Evolutionary conservation across 1,140 invertebrate species (phyloP).

Genomic region (Cotesia chilonis): DNA sequence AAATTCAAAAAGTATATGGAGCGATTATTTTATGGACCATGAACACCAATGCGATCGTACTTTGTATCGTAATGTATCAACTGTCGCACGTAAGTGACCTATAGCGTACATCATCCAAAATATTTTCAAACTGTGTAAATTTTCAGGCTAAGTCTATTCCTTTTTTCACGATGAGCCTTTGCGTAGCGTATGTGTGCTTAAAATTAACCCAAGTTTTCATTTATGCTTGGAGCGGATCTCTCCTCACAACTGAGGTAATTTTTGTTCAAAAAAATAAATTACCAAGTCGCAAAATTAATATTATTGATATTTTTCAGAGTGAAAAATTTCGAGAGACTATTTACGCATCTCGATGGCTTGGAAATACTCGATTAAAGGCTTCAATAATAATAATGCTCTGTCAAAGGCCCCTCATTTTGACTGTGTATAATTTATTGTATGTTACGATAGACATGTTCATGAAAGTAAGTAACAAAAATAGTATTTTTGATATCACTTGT

Average conservation of each 20-base stretch:
- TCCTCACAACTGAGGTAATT: constrained; percentile 19
- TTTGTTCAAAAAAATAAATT: background rate
- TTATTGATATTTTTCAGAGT: constrained; percentile 32
- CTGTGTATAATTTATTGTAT: constrained; percentile 36
- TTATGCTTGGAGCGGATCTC: constrained; percentile 8
- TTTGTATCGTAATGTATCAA: constrained; percentile 50
- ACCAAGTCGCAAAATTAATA: background rate
- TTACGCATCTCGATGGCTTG: constrained; percentile 37
- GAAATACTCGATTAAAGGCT: constrained; percentile 20
- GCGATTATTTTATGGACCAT: constrained; percentile 43
- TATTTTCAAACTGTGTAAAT: too few species aligned
- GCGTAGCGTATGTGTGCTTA: background rate
- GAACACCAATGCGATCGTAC: constrained; percentile 39
- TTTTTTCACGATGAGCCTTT: background rate
- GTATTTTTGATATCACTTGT: too few species aligned
- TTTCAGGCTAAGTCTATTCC: constrained; percentile 14
- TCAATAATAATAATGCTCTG: constrained; percentile 39
- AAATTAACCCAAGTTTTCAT: constrained; percentile 15
- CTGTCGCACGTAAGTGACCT: constrained; percentile 37
- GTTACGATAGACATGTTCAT: constrained; percentile 42
- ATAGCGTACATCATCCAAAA: background rate
- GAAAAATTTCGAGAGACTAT: constrained; percentile 25
- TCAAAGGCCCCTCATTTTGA: constrained; percentile 42
- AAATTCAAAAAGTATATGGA: constrained; percentile 27
- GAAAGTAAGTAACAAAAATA: constrained; percentile 30